Base-by-base conservation (phyloP, 2,113 vertebrate genomes). In the Larimichthys crocea region DNA sequence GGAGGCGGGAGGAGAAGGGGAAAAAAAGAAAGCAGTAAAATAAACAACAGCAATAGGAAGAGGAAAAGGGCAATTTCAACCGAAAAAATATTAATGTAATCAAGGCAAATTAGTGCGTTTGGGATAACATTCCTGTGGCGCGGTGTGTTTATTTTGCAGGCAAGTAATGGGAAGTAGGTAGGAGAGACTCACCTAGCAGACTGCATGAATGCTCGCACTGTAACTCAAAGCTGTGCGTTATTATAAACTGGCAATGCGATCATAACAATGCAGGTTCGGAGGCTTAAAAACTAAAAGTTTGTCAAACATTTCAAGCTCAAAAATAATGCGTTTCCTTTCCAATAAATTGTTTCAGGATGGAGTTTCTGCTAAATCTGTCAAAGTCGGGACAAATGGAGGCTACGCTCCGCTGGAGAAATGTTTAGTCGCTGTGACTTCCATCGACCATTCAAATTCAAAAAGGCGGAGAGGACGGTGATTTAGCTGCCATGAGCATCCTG, bases 21-120 rank as follows among this genome's bases (percentile, higher is more conserved):
- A 31, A 31, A 6, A 6, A 31, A 31, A 31, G 31, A 40, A 40
- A 40, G 1, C 35, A 40, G 35, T 40, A 8, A 40, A 93, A 93
- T 88, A 93, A 94, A 94, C 93, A 93, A 73, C 35, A 3, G 91
- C 88, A 88, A 94, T 92, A 93, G 93, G 92, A 95, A 95, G 91
- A 72, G 94, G 95, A 94, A 95, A 94, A 86, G 92, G 89, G 80
- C 93, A 92, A 94, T 94, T 96, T 95, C 66, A 86, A 86, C 86
- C 59, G 5, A 81, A 92, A 94, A 95, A 94, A 95, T 94, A 95
- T 95, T 91, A 95, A 94, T 94, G 94, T 73, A 95, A 95, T 95
- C 92, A 93, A 73, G 90, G 84, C 80, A 89, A 94, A 95, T 96
- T 92, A 94, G 93, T 87, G 72, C 72, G 88, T 91, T 91, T 87